Evolutionary conservation across 2,113 vertebrate genomes (phyloP).

Genomic region (Saguinus midas): DNA sequence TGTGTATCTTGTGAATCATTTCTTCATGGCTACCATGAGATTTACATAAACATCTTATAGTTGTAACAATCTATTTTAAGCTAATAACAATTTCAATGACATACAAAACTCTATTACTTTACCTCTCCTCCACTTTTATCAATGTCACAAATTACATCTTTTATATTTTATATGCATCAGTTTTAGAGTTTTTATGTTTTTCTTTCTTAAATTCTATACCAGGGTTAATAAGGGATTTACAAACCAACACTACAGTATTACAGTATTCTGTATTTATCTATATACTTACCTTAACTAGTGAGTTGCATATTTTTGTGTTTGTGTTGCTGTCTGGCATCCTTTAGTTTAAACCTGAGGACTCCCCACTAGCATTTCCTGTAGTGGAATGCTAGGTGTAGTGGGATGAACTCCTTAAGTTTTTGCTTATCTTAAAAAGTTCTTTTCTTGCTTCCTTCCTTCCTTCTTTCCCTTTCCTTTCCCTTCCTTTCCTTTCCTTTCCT

Average conservation of each 20-base stretch:
- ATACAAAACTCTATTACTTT: background rate
- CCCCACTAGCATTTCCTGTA: background rate
- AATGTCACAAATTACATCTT: conserved; percentile 22
- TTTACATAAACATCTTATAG: background rate
- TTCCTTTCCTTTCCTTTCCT: no score
- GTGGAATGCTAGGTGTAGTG: background rate
- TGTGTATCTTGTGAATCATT: background rate
- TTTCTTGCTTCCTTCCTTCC: background rate
- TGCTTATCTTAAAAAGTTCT: background rate
- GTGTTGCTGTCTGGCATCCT: background rate
- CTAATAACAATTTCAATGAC: background rate
- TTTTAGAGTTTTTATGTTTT: background rate
- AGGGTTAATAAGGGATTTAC: background rate
- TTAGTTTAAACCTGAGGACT: background rate
- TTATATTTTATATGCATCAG: background rate
- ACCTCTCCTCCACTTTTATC: background rate
- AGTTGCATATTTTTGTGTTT: background rate
- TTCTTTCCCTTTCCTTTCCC: background rate
- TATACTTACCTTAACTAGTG: background rate
- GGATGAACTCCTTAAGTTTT: background rate
- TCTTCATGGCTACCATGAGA: background rate
- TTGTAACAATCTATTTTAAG: background rate
- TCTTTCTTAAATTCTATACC: background rate
- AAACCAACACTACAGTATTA: background rate
- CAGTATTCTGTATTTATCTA: background rate